phyloP scores from a whole-genome alignment of 2,113 vertebrate genomes.

The Microcebus tavaratra region DNA sequence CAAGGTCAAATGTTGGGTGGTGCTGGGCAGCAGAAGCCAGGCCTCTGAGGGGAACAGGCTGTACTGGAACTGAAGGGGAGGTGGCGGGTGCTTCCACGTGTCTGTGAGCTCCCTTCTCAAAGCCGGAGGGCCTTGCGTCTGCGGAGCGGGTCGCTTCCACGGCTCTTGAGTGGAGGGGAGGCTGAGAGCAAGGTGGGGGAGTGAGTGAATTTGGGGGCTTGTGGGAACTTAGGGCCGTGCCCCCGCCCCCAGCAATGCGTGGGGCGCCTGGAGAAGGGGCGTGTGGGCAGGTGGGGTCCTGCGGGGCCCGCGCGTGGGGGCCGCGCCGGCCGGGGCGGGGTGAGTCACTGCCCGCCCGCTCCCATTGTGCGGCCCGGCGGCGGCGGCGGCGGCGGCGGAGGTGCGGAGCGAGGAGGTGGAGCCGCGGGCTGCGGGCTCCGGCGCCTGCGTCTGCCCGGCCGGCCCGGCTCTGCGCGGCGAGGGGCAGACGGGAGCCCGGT shows the following conservation, averaged over 20 bases:
- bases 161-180: neutral
- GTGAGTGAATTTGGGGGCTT: constrained; percentile 40
- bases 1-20: constrained; percentile 66
- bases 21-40: neutral
- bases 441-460: constrained; percentile 60
- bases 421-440: constrained; percentile 61
- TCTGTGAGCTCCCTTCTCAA: neutral
- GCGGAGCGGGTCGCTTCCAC: neutral
- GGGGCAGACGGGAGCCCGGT: neutral
- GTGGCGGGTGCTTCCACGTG: neutral
- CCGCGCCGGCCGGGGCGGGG: constrained; percentile 46
- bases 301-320: constrained; percentile 19
- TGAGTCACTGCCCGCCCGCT: constrained; percentile 70
- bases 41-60: neutral
- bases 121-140: neutral
- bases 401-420: constrained; percentile 72
- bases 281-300: constrained; percentile 40
- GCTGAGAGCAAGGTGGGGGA: constrained; percentile 42
- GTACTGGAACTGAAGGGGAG: neutral
- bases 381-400: constrained; percentile 39
- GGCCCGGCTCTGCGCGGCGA: neutral
- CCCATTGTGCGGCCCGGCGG: constrained; percentile 71
- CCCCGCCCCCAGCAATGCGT: neutral
- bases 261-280: constrained; percentile 4
- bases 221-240: constrained; percentile 45